These are phyloP conservation scores for Invenusta paracnida DNA, from an alignment of 2,888 invertebrate genomes.

Conservation along the genomic window DNA sequence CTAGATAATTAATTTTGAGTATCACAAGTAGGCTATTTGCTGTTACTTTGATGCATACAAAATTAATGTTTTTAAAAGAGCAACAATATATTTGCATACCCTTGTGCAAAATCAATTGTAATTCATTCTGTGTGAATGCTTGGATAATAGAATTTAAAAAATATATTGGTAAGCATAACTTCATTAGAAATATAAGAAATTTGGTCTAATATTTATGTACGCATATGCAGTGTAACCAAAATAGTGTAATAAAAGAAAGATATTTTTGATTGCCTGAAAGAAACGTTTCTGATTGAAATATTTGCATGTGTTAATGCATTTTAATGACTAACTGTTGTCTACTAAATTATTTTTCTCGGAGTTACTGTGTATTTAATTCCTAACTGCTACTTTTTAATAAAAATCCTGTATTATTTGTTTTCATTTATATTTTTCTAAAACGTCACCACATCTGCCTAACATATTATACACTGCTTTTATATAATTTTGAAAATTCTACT, in stretches of 20 bases:
- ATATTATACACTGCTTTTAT: not conserved
- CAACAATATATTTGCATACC: not conserved
- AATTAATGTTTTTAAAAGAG: conserved; percentile 11
- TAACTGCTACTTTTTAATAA: not conserved
- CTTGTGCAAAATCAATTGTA: not conserved
- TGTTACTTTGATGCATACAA: not conserved
- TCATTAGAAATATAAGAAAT: not conserved
- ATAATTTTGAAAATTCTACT: not conserved
- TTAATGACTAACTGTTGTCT: not conserved
- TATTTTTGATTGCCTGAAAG: not conserved
- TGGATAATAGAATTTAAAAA: not conserved
- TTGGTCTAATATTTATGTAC: not conserved
- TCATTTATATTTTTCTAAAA: conserved; percentile 29
- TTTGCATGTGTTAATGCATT: not conserved
- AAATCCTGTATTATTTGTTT: not conserved
- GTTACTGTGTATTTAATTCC: not conserved
- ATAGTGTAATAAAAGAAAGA: conserved; percentile 10
- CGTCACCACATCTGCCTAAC: not conserved
- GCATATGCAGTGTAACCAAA: not conserved
- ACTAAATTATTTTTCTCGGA: not conserved
- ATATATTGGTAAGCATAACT: not conserved
- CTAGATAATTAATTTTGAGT: not conserved
- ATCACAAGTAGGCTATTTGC: not conserved
- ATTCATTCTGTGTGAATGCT: not conserved
- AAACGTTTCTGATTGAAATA: not conserved